Conservation (phyloP, 2,888 invertebrate species). For the Pilophorus perplexus region DNA sequence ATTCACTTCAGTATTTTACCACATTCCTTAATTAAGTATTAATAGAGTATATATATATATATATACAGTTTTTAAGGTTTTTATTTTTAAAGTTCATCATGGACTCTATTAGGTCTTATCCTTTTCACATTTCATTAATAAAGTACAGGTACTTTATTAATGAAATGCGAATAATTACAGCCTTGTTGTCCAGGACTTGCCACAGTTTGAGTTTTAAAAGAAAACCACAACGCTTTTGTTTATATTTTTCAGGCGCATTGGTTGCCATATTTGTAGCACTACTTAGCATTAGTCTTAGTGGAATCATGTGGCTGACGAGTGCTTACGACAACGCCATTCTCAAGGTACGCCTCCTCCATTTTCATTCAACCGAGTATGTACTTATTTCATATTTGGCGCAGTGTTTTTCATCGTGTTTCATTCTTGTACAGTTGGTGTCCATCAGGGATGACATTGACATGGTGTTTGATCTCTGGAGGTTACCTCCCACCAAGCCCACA, state of each 20-base stretch:
- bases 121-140: neutral
- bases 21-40: too few species aligned
- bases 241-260: slow-evolving; percentile 41
- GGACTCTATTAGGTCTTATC: neutral
- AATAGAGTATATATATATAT: too few species aligned
- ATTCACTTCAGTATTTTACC: too few species aligned
- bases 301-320: slow-evolving; percentile 44
- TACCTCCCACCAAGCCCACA: slow-evolving; percentile 41
- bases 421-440: slow-evolving; percentile 44
- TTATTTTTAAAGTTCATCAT: neutral
- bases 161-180: neutral
- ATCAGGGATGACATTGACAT: slow-evolving; percentile 46
- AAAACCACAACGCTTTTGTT: neutral
- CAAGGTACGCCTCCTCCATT: slow-evolving; percentile 33
- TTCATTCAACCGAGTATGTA: too few species aligned
- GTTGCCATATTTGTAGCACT: slow-evolving; percentile 33
- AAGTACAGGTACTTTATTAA: neutral
- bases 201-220: neutral
- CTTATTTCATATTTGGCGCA: too few species aligned
- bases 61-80: too few species aligned
- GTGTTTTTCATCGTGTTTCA: too few species aligned
- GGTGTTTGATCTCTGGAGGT: slow-evolving; percentile 44
- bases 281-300: slow-evolving; percentile 39
- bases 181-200: neutral
- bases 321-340: slow-evolving; percentile 44